Base-by-base conservation (phyloP, 2,797 vertebrate genomes). In the Leptoclinus maculatus region DNA sequence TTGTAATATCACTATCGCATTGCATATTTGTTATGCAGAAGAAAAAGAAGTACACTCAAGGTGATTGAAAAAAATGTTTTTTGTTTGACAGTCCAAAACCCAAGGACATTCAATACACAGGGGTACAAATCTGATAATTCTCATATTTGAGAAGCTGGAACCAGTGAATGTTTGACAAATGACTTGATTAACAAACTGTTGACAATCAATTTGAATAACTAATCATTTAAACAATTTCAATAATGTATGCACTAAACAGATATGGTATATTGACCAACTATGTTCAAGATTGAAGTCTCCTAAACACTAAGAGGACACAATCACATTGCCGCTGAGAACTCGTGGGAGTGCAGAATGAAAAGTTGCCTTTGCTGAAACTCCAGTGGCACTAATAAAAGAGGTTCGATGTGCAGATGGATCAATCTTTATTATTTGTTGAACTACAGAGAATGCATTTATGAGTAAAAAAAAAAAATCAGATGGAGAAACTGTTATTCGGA, bases 401-500 rank as follows among this genome's bases (percentile, higher is more conserved):
- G 62, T 79, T 90, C 59, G 3, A 89, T 82, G 75, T 62, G 45
- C 19, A 39, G 82, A 83, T 65, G 81, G 80, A 93, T 94, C 85
- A 63, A 94, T 88, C 59, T 32, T 86, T 77, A 87, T 92, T 91
- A 92, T 93, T 87, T 91, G 90, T 78, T 87, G 74, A 90, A 80
- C 75, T 79, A 86, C 79, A 84, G 56, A 76, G 66, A 64, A 76
- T 82, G 76, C 86, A 85, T 78, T 82, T 78, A 90, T 81, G 71
- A 89, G 75, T 49, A 45, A 79, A 79, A 66, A 9, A 56, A 4
- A 36, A 78, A 14, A 29, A 79, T 84, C 66, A 69, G 80, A 84
- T 71, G 64, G 79, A 90, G 77, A 88, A 89, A 90, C 82, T 85
- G 83, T 86, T 90, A 90, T 87, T 87, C 80, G 81, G 88, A 90